Percentiles rank a stretch among this genome's conserved stretches.
These are phyloP conservation scores for Byasa hedistus DNA, from an alignment of 2,888 invertebrate species.

Conservation along the genomic window DNA sequence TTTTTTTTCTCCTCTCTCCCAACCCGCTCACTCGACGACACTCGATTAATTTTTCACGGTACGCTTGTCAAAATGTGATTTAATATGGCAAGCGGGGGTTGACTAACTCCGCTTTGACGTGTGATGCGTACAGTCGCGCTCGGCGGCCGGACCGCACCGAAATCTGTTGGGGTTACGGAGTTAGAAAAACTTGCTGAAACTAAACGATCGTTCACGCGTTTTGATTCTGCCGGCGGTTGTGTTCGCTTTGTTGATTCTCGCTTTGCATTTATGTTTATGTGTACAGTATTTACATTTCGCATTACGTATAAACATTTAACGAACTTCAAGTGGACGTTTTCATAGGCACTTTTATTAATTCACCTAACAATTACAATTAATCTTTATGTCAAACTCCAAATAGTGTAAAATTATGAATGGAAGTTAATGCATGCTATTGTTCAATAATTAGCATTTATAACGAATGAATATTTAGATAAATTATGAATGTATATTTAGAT, in stretches of 20 bases:
- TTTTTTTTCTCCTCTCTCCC: constrained; percentile 44
- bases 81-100: constrained; percentile 68
- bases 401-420: too few species aligned
- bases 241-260: constrained; percentile 24
- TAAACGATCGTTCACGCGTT: constrained; percentile 34
- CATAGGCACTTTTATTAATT: too few species aligned
- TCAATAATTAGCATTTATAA: too few species aligned
- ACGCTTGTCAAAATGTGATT: constrained; percentile 80
- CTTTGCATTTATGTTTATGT: not conserved
- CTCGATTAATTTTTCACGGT: constrained; percentile 80
- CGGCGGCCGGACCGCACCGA: constrained; percentile 44
- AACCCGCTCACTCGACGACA: constrained; percentile 67
- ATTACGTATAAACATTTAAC: too few species aligned
- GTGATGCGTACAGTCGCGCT: constrained; percentile 54
- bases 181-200: constrained; percentile 25
- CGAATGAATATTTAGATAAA: too few species aligned
- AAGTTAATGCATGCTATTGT: too few species aligned
- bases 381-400: too few species aligned
- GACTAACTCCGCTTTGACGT: constrained; percentile 67
- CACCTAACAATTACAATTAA: too few species aligned
- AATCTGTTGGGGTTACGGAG: constrained; percentile 32
- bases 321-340: too few species aligned
- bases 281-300: too few species aligned
- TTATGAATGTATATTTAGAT: too few species aligned
- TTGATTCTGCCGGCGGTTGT: constrained; percentile 18